Percentiles rank a stretch among this genome's conserved stretches.
Conservation (phyloP, 2,888 invertebrate genomes). For the Nematopogon swammerdamellus region DNA sequence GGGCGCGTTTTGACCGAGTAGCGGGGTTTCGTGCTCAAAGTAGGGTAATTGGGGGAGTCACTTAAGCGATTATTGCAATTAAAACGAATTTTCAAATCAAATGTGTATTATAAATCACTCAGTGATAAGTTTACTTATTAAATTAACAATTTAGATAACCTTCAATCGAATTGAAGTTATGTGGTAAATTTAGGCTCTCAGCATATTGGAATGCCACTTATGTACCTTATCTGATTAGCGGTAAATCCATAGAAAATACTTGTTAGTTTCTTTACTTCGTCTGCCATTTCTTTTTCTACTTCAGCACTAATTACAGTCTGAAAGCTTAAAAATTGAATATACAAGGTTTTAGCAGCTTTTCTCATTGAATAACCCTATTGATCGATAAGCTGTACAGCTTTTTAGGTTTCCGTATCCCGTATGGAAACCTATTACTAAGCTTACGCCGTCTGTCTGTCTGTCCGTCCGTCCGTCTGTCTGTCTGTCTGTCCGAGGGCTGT, state of each 20-base stretch:
- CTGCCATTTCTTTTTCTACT: conserved; percentile 12
- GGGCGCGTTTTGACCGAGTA: no score
- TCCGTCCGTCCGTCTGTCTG: no score
- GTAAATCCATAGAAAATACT: background rate
- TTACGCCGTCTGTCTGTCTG: no score
- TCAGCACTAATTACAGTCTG: conserved; percentile 14
- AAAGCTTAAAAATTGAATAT: conserved; percentile 14
- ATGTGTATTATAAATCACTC: background rate
- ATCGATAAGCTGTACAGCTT: conserved; percentile 6
- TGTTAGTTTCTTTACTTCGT: conserved; percentile 9
- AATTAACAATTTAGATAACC: background rate
- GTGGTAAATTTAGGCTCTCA: background rate
- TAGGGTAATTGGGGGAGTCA: background rate
- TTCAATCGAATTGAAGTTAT: background rate
- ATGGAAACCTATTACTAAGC: no score
- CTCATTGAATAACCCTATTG: conserved; percentile 11
- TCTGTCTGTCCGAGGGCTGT: no score
- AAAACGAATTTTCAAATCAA: background rate
- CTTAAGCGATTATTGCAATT: background rate
- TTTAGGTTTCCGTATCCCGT: no score
- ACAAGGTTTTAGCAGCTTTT: conserved; percentile 13
- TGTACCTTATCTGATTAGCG: conserved; percentile 1
- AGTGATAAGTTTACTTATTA: background rate
- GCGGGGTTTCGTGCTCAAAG: no score
- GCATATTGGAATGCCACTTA: background rate